Evolutionary conservation across 2,797 vertebrate species (phyloP).

Genomic region (Oceanodroma leucorhoa): DNA sequence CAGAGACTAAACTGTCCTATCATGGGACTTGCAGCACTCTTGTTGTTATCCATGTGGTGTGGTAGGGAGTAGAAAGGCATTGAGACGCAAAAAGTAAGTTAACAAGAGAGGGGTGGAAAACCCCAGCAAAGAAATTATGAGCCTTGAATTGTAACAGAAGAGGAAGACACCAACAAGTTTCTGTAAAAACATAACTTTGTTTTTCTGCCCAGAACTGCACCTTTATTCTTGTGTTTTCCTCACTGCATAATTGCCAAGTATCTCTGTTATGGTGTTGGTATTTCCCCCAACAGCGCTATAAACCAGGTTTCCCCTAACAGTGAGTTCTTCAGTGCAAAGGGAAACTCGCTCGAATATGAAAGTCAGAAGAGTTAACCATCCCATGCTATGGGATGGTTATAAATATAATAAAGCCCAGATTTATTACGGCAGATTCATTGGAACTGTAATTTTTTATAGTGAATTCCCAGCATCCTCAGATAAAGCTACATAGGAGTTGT

Average conservation of each 20-base stretch:
- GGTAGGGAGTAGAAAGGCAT: background rate
- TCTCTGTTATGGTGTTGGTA: background rate
- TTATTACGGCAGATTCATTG: background rate
- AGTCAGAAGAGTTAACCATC: background rate
- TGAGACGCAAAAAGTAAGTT: background rate
- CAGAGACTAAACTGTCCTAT: background rate
- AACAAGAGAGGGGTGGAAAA: background rate
- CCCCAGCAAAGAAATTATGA: background rate
- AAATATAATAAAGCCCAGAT: background rate
- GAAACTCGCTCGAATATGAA: background rate
- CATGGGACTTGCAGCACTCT: background rate
- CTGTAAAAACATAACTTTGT: background rate
- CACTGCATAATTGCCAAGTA: background rate
- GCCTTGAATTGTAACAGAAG: background rate
- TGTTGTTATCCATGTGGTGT: background rate
- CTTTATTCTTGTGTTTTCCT: background rate
- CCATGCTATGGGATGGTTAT: background rate
- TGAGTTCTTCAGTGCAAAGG: background rate
- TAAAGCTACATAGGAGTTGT: slow-evolving; percentile 4
- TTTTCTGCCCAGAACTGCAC: background rate
- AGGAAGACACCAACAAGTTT: background rate
- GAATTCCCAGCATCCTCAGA: slow-evolving; percentile 18
- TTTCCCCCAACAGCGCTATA: background rate
- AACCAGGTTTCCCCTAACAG: background rate
- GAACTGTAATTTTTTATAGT: background rate